Evolutionary conservation across 2,888 invertebrate genomes (phyloP).

Genomic region (Fragum fragum): DNA sequence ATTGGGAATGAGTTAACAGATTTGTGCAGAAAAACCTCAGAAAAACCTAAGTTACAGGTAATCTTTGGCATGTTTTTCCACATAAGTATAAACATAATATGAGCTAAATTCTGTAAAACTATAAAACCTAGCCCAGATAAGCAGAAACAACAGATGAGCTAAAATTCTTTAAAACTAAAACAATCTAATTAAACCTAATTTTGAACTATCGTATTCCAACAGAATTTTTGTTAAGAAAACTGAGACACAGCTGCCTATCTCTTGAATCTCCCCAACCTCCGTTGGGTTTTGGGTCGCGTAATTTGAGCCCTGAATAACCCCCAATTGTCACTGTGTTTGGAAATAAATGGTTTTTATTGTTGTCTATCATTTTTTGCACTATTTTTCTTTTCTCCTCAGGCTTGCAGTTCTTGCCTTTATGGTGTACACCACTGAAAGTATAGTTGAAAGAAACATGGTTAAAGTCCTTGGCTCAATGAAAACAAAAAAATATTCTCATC

Average conservation of each 20-base stretch:
- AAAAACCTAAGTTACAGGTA: not conserved
- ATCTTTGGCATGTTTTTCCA: not conserved
- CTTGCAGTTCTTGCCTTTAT: conserved; percentile 91
- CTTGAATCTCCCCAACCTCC: conserved; percentile 99
- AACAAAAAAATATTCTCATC: too few relatives aligned
- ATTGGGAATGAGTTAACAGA: too few relatives aligned
- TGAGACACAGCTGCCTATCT: conserved; percentile 93
- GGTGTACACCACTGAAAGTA: conserved; percentile 95
- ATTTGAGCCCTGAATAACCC: conserved; percentile 89
- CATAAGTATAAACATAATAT: not conserved
- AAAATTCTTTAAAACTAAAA: not conserved
- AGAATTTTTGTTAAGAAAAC: conserved; percentile 72
- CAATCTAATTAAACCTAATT: too few relatives aligned
- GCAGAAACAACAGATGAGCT: not conserved
- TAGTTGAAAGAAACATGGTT: too few relatives aligned
- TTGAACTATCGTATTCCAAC: conserved; percentile 23
- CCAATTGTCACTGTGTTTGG: conserved; percentile 87
- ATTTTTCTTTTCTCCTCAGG: conserved; percentile 81
- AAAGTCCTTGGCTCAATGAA: too few relatives aligned
- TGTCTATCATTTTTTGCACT: conserved; percentile 84
- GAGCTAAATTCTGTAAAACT: not conserved
- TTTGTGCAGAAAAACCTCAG: not conserved
- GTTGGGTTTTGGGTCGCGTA: conserved; percentile 89
- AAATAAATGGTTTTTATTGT: conserved; percentile 87
- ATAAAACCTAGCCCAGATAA: too few relatives aligned